Percentiles rank a stretch among this genome's conserved stretches.
Conservation (phyloP, 2,113 vertebrate genomes). For the Desmodus rotundus region DNA sequence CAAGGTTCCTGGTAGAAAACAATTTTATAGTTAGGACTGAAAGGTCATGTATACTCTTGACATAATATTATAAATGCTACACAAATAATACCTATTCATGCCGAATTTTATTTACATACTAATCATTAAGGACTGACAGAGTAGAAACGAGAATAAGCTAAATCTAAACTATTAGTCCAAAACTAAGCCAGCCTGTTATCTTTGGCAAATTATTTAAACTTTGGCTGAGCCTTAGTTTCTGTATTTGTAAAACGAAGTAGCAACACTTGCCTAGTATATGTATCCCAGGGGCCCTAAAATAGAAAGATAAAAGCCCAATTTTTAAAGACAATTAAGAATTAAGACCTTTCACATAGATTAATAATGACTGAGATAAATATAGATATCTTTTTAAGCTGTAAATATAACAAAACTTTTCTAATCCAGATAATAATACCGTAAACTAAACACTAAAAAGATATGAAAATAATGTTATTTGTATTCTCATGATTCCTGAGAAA, state of each 20-base stretch:
- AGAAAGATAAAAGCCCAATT: background rate
- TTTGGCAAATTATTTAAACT: conserved; percentile 28
- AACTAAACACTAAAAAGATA: background rate
- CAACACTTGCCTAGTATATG: background rate
- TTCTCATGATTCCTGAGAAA: background rate
- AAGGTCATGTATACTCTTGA: background rate
- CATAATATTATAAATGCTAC: background rate
- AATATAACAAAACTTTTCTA: background rate
- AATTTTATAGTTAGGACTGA: background rate
- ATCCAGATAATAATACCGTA: background rate
- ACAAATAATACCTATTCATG: background rate
- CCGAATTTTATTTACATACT: background rate
- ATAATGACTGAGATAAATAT: background rate
- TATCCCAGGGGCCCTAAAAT: background rate
- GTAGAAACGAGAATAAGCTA: background rate
- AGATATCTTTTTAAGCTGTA: background rate
- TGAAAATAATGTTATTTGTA: background rate
- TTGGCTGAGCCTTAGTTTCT: background rate
- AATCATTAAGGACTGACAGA: background rate
- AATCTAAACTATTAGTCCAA: background rate
- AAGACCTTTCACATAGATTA: background rate
- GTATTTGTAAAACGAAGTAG: background rate
- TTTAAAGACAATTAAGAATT: background rate
- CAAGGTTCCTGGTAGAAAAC: background rate
- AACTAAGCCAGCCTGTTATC: background rate